These are phyloP conservation scores for Netelia virgata DNA, from an alignment of 2,888 invertebrate species.

Conservation along the genomic window DNA sequence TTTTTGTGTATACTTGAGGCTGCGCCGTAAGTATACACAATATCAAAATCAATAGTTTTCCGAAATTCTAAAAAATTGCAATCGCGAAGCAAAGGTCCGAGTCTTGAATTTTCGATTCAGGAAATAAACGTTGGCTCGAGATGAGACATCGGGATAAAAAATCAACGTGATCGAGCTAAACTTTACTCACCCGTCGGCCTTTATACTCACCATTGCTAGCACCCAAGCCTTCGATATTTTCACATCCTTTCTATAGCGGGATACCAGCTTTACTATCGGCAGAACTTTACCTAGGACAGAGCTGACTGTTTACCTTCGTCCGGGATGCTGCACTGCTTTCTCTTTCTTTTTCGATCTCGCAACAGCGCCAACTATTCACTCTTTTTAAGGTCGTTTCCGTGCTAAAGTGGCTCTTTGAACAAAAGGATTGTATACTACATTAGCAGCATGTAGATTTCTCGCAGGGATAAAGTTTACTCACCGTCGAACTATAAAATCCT, in stretches of 20 bases:
- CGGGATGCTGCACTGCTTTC: neutral
- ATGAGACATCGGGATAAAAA: neutral
- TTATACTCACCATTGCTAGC: neutral
- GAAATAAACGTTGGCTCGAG: neutral
- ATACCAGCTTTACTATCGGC: neutral
- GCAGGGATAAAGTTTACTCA: neutral
- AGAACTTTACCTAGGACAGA: neutral
- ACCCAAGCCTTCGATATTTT: neutral
- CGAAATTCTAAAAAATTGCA: no score
- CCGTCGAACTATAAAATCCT: neutral
- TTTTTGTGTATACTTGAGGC: no score
- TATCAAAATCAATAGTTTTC: no score
- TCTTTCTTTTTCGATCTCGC: neutral
- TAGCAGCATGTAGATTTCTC: constrained; percentile 2
- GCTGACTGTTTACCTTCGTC: neutral
- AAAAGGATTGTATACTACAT: neutral
- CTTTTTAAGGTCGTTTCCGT: neutral
- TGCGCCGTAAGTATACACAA: no score
- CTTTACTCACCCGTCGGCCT: neutral
- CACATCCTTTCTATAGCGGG: neutral
- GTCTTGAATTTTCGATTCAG: neutral
- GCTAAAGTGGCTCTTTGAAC: neutral
- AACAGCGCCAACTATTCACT: neutral
- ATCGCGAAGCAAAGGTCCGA: no score
- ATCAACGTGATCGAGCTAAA: no score